These are phyloP conservation scores for Stenopsyche tienmushanensis DNA, from an alignment of 1,140 invertebrate genomes.

Conservation along the genomic window DNA sequence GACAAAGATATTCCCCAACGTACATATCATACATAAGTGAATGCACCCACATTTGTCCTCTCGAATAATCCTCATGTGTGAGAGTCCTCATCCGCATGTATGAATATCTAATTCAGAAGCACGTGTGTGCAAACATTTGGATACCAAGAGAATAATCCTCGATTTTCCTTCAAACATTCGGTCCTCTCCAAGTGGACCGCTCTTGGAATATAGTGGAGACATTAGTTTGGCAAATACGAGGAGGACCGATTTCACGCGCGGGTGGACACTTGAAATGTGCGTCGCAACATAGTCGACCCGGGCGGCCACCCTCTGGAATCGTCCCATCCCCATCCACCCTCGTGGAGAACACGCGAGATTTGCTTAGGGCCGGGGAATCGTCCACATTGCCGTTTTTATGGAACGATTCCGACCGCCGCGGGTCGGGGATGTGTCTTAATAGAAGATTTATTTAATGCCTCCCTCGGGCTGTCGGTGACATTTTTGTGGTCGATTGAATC, in stretches of 20 bases:
- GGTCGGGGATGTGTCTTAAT: constrained; percentile 31
- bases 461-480: constrained; percentile 23
- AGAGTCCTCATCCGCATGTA: too few relatives aligned
- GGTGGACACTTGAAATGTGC: constrained; percentile 27
- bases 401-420: constrained; percentile 16
- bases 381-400: constrained; percentile 33
- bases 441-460: constrained; percentile 38
- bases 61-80: too few relatives aligned
- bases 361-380: constrained; percentile 23
- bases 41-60: too few relatives aligned
- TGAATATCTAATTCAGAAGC: constrained; percentile 13
- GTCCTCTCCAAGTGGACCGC: too few relatives aligned
- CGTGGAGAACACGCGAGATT: constrained; percentile 17
- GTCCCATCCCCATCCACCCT: background rate
- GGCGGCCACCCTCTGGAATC: background rate
- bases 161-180: background rate
- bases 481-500: constrained; percentile 37
- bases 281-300: constrained; percentile 17
- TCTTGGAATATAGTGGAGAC: constrained; percentile 33
- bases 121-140: constrained; percentile 18
- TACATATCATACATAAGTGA: too few relatives aligned
- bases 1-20: too few relatives aligned
- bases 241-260: constrained; percentile 38
- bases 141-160: constrained; percentile 18
- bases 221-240: constrained; percentile 39